Percentiles rank a stretch among this genome's conserved stretches.
These are phyloP conservation scores for Geotrypetes seraphini DNA, from an alignment of 2,797 vertebrate genomes.

Conservation along the genomic window DNA sequence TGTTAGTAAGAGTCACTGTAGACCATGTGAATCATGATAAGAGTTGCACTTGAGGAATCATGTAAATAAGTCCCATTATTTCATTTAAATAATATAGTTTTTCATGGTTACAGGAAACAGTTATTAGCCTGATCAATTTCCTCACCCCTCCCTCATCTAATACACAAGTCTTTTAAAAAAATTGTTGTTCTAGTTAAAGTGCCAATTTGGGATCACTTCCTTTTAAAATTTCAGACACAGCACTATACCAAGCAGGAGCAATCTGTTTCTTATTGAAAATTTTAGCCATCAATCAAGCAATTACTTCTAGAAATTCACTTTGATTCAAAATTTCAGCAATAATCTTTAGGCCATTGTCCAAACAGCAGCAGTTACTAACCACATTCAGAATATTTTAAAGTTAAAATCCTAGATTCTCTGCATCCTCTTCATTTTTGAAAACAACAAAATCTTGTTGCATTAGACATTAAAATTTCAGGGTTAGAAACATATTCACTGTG, in stretches of 20 bases:
- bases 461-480: background rate
- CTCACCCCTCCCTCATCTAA: conserved; percentile 8
- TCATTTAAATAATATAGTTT: conserved; percentile 67
- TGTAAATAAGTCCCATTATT: conserved; percentile 76
- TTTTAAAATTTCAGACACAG: background rate
- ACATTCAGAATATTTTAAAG: too few species aligned
- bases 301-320: background rate
- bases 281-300: too few species aligned
- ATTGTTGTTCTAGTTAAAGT: conserved; percentile 2
- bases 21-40: conserved; percentile 66
- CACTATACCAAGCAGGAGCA: conserved; percentile 1
- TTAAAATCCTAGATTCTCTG: too few species aligned
- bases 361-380: background rate
- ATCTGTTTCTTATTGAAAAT: too few species aligned
- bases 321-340: background rate
- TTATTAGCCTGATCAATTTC: conserved; percentile 32
- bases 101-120: conserved; percentile 41
- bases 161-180: conserved; percentile 12
- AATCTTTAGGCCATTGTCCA: background rate
- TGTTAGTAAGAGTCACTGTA: too few species aligned
- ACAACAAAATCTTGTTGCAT: background rate
- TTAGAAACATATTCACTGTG: too few species aligned
- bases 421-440: background rate
- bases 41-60: conserved; percentile 74
- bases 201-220: background rate